Evolutionary conservation across 2,797 vertebrate species (phyloP).

Genomic region (Ceryle rudis): DNA sequence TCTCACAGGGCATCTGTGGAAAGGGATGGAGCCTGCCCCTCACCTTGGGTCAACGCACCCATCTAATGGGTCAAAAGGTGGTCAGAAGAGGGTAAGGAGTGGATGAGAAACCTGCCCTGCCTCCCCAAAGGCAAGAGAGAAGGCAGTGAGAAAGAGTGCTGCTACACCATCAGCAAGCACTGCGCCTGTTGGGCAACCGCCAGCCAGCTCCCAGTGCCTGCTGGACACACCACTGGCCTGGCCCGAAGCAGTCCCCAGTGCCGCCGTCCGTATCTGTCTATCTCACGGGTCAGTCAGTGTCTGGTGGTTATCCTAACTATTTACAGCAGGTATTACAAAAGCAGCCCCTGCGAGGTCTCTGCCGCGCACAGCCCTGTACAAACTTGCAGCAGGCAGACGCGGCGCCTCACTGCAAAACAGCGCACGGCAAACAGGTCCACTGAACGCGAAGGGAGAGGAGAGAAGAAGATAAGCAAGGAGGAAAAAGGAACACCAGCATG

Average conservation of each 20-base stretch:
- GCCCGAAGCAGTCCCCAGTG: accelerated
- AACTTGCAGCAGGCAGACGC: background rate
- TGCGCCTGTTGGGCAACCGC: background rate
- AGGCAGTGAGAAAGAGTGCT: background rate
- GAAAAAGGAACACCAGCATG: background rate
- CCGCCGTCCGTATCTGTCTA: background rate
- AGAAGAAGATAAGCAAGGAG: background rate
- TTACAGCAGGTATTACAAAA: conserved; percentile 6
- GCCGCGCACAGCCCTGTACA: background rate
- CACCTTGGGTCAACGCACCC: accelerated
- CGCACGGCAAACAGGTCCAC: background rate
- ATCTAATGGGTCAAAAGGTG: background rate
- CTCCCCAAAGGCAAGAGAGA: background rate
- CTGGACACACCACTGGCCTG: accelerated
- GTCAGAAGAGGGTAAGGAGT: background rate
- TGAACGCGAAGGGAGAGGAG: background rate
- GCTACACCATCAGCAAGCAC: background rate
- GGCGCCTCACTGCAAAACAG: background rate
- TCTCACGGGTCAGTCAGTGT: accelerated
- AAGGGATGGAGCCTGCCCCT: background rate
- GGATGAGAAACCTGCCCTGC: background rate
- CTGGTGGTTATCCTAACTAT: background rate
- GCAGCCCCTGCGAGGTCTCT: background rate
- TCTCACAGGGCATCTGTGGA: background rate
- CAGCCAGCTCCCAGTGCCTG: background rate